Evolutionary conservation across 2,797 vertebrate genomes (phyloP), one percentile per base, ranked within the genome.

Genomic region (Catamblyrhynchus diadema): DNA sequence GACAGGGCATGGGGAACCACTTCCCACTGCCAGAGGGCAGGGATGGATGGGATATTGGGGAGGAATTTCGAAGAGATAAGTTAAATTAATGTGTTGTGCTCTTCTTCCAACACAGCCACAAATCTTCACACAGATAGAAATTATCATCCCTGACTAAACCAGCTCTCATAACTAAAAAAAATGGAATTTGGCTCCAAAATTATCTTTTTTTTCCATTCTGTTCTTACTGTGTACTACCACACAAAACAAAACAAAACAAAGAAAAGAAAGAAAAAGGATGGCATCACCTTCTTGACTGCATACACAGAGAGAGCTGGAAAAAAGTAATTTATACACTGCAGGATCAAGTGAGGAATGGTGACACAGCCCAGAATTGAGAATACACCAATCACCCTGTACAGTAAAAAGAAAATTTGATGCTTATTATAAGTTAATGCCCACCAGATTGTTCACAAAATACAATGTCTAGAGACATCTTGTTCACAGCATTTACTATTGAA

Each of bases 1-100:
- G 15, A 7, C 37, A 57, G n/a, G 32, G 6, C n/a, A 64, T 2
- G 2, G 50, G n/a, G n/a, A 69, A 18, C 0, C 1, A 3, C 16
- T 44, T 57, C 51, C n/a, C 59, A 37, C 23, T 57, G 75, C 37
- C 44, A 57, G n/a, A 57, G 51, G 23, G 51, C 51, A 44, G n/a
- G 30, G 24, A 19, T 7, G 6, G 60, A 20, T 41, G 45, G 39
- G 39, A 60, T 27, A 6, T 1, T 45, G 45, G 67, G 21, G 24
- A 59, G 28, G 53, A 18, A 44, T 51, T 66, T 70, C 20, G 16
- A 56, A 70, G 14, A 50, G 7, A 27, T 14, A 48, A 53, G 9
- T 44, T 32, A 50, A 60, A 62, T 50, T 47, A 88, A 80, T 8
- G n/a, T 33, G 18, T 8, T 69, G 14, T 32, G 35, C 21, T 87